Evolutionary conservation across 2,113 vertebrate species (phyloP), one percentile per base, ranked within the genome.

Genomic region (Equus przewalskii): DNA sequence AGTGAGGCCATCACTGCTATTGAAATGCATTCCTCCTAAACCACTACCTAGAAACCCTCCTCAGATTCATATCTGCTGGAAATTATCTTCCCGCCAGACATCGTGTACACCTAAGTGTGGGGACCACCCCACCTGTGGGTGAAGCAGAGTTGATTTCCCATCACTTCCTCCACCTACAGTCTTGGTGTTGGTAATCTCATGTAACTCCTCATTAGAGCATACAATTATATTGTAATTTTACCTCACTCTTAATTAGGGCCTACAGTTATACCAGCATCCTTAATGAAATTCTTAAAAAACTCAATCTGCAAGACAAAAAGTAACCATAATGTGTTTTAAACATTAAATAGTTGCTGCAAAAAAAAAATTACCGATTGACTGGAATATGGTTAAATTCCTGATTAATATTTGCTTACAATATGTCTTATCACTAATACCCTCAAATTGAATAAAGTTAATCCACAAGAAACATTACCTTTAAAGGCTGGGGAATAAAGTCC

Each of bases 41-140:
- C 49, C 3, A 22, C 2, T 4, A 6, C 56, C 46, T 22, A 7
- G 6, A 44, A 65, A 0, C 10, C 4, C 7, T 58, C 13, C 30
- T 46, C 14, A 26, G 41, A 19, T 1, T 51, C 64, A 0, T 18
- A 6, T 54, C 6, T 89, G 58, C 54, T 30, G n/a, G 24, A n/a
- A 62, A 30, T 3, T 6, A 21, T 22, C n/a, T 41, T 76, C 5
- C 58, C 26, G 14, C 2, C 11, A 56, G 22, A 78, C 30, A 16
- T 1, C 28, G 41, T 18, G 13, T 7, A 18, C 15, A 14, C 26
- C 26, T 69, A 16, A 19, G 7, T 18, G 0, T 41, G 36, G 49
- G 6, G 9, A 36, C 10, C n/a, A 6, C 10, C 10, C 46, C 2
- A 33, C 6, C 49, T 4, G 5, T 1, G 14, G 16, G 5, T 8